Base-by-base conservation (phyloP, 2,113 vertebrate genomes). In the Gallinago media region DNA sequence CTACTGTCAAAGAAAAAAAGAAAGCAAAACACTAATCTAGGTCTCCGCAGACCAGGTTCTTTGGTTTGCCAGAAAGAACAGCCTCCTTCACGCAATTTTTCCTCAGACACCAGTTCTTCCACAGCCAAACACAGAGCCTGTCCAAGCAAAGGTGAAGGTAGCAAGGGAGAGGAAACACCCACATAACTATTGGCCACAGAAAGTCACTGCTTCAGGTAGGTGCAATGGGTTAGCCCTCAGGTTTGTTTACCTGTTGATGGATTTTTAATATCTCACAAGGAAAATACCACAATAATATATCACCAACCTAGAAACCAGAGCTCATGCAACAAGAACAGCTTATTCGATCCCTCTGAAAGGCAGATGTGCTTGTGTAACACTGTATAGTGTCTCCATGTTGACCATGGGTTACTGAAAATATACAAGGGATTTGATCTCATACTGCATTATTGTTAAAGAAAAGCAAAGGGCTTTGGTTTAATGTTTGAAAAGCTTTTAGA, bases 401-500 rank as follows among this genome's bases (percentile, higher is more conserved):
- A 32, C 34, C 40, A 23, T 6, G 10, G 23, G 36, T 70, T 56
- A 61, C 74, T 36, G 46, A 32, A 88, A 79, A 34, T 0, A 0
- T 15, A 23, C 21, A 36, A 84, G 12, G 29, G 9, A 71, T 68
- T 49, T 55, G 16, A 40, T 85, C 44, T 56, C n/a, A 2, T 50
- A 46, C 49, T 38, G 27, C 11, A 31, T 21, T 59, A n/a, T 38
- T 63, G n/a, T 78, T 80, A 52, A 49, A 80, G 54, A 62, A 79
- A 76, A 61, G 18, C 7, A 38, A 71, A 85, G 26, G 42, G 32
- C 38, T 92, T 88, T 63, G 25, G 15, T 77, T 85, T 68, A 72
- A 20, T 66, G 52, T 31, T 31, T 76, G 49, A 66, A 93, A 83
- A 88, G 71, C 88, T 95, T 92, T 93, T 65, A 83, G 34, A 79